Conservation (phyloP, 2,888 invertebrate genomes). For the Lasioglossum marginatum region DNA sequence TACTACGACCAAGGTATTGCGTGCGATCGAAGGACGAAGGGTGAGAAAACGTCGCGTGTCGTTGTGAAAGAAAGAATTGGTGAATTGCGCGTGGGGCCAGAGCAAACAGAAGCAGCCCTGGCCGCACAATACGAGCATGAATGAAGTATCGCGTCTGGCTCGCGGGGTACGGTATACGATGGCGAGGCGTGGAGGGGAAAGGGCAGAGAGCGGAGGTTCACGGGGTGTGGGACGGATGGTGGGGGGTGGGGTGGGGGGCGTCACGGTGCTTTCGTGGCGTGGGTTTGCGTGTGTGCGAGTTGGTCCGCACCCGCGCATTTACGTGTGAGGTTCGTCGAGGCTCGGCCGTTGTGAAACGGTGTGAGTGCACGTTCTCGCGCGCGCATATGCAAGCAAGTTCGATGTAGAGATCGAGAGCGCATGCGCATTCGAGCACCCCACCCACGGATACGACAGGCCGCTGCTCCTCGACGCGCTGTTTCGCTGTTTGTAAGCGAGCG, state of each 20-base stretch:
- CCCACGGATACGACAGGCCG: conserved; percentile 54
- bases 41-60: background rate
- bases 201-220: conserved; percentile 8
- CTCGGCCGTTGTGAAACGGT: conserved; percentile 1
- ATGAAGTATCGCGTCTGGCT: conserved; percentile 83
- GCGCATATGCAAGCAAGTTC: conserved; percentile 51
- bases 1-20: background rate
- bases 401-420: conserved; percentile 54
- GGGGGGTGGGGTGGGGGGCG: conserved; percentile 36
- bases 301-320: conserved; percentile 24
- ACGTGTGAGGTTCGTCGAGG: background rate
- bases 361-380: conserved; percentile 22
- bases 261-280: conserved; percentile 67
- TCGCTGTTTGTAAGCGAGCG: conserved; percentile 57
- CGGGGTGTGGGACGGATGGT: background rate
- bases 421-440: conserved; percentile 63
- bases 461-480: conserved; percentile 60
- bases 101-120: conserved; percentile 70
- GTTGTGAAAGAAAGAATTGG: background rate
- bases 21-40: background rate
- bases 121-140: conserved; percentile 83
- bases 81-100: conserved; percentile 59
- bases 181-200: conserved; percentile 32
- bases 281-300: background rate
- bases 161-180: conserved; percentile 65